A percentile compares a stretch with the other conserved stretches of the same genome.
Evolutionary conservation across 1,140 invertebrate genomes (phyloP).

Genomic region (Aphidius ervi): DNA sequence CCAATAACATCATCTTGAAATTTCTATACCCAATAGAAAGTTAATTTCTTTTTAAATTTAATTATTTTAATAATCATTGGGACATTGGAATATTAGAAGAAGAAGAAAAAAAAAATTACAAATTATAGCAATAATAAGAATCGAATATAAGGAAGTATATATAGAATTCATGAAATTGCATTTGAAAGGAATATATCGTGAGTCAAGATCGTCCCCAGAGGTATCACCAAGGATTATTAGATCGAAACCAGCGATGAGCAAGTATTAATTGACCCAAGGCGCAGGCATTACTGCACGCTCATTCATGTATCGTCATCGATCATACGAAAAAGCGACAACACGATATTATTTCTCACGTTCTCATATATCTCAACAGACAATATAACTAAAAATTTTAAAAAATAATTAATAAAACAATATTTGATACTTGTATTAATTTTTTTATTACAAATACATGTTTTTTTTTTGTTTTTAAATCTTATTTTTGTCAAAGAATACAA

Average conservation of each 20-base stretch:
- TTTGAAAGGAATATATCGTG: constrained; percentile 2
- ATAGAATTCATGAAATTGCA: constrained; percentile 10
- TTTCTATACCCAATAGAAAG: too few species aligned
- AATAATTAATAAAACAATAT: too few species aligned
- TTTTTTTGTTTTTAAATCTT: not conserved
- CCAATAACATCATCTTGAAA: too few species aligned
- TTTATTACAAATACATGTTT: too few species aligned
- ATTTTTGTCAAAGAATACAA: not conserved
- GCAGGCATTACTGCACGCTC: constrained; percentile 5
- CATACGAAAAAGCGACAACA: constrained; percentile 17
- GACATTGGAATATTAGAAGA: not conserved
- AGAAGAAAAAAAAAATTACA: not conserved
- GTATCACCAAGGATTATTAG: constrained; percentile 21
- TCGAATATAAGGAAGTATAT: not conserved
- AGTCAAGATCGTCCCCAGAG: constrained; percentile 19
- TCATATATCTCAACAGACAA: not conserved
- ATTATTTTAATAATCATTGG: not conserved
- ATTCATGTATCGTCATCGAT: constrained; percentile 19
- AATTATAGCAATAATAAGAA: too few species aligned
- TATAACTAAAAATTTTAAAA: not conserved
- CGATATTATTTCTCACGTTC: constrained; percentile 21
- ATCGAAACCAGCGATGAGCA: constrained; percentile 22
- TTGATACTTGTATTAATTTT: too few species aligned
- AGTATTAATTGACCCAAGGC: constrained; percentile 22
- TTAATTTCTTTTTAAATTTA: not conserved